Percentiles rank a stretch among this genome's conserved stretches.
These are phyloP conservation scores for Drusus annulatus DNA, from an alignment of 1,140 invertebrate genomes.

Conservation along the genomic window DNA sequence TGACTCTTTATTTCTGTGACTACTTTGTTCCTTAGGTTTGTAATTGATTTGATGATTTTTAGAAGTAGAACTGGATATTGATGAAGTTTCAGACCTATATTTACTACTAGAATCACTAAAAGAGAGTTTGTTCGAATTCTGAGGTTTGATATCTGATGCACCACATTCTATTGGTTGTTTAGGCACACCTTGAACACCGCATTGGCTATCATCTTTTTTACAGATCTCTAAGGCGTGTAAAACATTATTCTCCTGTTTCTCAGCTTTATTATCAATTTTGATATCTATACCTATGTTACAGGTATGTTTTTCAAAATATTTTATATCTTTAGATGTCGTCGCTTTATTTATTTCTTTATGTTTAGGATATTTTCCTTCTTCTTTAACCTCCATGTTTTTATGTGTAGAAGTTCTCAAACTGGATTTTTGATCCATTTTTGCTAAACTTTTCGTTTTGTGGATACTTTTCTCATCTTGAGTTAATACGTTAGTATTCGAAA, in stretches of 20 bases:
- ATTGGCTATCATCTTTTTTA: background rate
- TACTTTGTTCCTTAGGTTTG: conserved; percentile 7
- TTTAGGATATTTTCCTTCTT: background rate
- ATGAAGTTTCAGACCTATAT: background rate
- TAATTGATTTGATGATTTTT: conserved; percentile 11
- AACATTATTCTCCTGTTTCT: background rate
- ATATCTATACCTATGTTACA: background rate
- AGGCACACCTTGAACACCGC: background rate
- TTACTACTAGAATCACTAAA: background rate
- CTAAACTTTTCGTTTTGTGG: too few relatives aligned
- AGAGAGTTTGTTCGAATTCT: background rate
- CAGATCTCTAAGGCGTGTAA: background rate
- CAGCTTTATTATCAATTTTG: background rate
- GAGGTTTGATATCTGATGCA: background rate
- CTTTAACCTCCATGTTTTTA: background rate
- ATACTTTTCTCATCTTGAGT: too few relatives aligned
- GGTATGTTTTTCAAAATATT: background rate
- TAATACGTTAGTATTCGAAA: too few relatives aligned
- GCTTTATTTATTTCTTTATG: background rate
- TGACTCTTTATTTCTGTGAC: background rate
- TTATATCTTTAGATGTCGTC: background rate
- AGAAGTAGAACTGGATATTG: background rate
- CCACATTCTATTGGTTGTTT: background rate
- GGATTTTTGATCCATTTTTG: too few relatives aligned
- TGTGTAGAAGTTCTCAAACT: too few relatives aligned